Base-by-base conservation (phyloP, 2,113 vertebrate genomes). In the Urocynchramus pylzowi region DNA sequence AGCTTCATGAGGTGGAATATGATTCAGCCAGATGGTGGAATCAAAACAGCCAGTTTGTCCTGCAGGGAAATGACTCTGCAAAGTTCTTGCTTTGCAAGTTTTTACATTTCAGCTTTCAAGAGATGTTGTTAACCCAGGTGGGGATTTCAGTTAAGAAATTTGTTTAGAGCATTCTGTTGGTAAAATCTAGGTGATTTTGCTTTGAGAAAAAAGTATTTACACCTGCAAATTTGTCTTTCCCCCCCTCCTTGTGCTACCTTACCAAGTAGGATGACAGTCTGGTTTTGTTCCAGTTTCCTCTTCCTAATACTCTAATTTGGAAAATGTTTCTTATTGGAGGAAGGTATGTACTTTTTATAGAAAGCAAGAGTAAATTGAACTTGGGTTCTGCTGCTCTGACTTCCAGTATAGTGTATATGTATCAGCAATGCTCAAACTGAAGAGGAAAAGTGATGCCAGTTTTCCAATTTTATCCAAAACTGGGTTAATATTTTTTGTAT, bases 161-260 rank as follows among this genome's bases (percentile, higher is more conserved):
- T 50, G 42, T 67, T 92, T 63, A 30, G 23, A 83, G 26, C 9
- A 41, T 57, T 41, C 18, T 77, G 21, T 54, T 89, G 13, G 41
- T 39, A 49, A 90, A 92, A 28, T 52, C 22, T 26, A 52, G 8
- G 7, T 2, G 4, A 17, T 45, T 77, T 70, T 74, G 5, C 16
- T 73, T 49, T 45, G 12, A 81, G 44, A 33, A 42, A 59, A 50
- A 83, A 30, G 26, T 41, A 50, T 6, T 60, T 49, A 54, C 6
- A 15, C 8, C 10, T 33, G 13, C 13, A 71, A n/a, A 63, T 10
- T 2, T 2, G 2, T 37, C 3, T 22, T 47, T 13, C 2, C 7
- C 27, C 6, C 11, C 3, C 5, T 8, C 8, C 19, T 18, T 75
- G 8, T 71, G 75, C 26, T 28, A 4, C 2, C 7, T 65, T 37